Conservation (phyloP, 2,888 invertebrate genomes). For the Conus canariensis region DNA sequence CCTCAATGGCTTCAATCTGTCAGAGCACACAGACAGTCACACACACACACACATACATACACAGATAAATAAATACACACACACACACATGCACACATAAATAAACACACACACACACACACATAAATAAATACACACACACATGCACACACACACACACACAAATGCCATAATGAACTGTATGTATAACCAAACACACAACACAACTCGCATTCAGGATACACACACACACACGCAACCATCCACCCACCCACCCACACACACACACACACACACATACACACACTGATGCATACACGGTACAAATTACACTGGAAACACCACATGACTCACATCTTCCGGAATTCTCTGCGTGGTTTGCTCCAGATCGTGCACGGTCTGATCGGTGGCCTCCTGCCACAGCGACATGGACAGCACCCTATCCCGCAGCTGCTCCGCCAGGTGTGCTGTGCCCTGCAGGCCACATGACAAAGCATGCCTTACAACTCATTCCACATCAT, state of each 20-base stretch:
- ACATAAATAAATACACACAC: not conserved
- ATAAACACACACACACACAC: not conserved
- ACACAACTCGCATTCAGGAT: not conserved
- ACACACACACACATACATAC: not conserved
- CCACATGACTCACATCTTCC: constrained; percentile 66
- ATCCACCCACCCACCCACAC: not conserved
- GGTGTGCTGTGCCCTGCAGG: constrained; percentile 61
- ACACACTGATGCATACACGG: not conserved
- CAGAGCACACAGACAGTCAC: not conserved
- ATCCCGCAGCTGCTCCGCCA: constrained; percentile 69
- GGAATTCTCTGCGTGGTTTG: constrained; percentile 66
- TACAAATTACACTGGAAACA: too few relatives aligned
- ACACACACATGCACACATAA: not conserved
- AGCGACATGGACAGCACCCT: constrained; percentile 70
- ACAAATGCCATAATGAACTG: not conserved
- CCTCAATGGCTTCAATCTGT: constrained; percentile 71
- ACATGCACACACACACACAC: not conserved
- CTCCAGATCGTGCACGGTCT: constrained; percentile 68
- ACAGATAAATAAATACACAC: not conserved
- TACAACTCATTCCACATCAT: too few relatives aligned
- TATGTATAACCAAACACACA: not conserved
- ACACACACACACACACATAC: not conserved
- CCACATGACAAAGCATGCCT: not conserved
- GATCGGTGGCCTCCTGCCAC: constrained; percentile 73
- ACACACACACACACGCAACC: not conserved